Conservation (phyloP, 2,888 invertebrate species). For the Ormyrus pomaceus region DNA sequence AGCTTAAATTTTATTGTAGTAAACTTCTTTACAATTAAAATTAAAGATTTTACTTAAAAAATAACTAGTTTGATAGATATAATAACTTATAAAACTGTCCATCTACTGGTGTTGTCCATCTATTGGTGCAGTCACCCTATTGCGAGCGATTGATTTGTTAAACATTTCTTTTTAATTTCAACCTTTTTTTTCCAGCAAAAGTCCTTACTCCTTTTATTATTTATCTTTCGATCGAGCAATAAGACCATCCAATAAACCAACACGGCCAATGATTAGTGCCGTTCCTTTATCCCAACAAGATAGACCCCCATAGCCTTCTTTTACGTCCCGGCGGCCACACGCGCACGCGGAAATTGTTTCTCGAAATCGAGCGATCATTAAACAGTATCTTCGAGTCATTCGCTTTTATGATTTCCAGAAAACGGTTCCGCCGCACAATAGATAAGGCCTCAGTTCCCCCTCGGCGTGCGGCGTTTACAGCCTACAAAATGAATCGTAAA, state of each 20-base stretch:
- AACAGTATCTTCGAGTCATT: constrained; percentile 30
- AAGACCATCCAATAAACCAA: not conserved
- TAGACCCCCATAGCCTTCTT: constrained; percentile 28
- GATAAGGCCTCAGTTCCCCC: not conserved
- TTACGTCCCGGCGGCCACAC: constrained; percentile 2
- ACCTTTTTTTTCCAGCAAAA: not conserved
- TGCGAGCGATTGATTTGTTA: not conserved
- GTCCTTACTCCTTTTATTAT: not conserved
- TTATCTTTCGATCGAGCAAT: not conserved
- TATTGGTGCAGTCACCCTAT: too few species aligned
- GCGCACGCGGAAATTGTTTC: constrained; percentile 46
- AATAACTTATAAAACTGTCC: too few species aligned
- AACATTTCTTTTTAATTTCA: not conserved
- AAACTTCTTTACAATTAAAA: too few species aligned
- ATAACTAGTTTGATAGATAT: too few species aligned
- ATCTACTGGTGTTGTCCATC: too few species aligned
- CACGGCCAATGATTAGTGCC: not conserved
- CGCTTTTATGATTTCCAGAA: constrained; percentile 46
- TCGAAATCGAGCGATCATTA: constrained; percentile 40
- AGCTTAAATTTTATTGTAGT: too few species aligned
- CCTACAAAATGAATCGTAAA: constrained; percentile 39
- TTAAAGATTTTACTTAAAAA: too few species aligned
- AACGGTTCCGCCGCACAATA: constrained; percentile 25
- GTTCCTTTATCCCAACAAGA: not conserved
- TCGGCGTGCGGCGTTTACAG: constrained; percentile 5